Base-by-base conservation (phyloP, 2,113 vertebrate species). In the Epinephelus fuscoguttatus region DNA sequence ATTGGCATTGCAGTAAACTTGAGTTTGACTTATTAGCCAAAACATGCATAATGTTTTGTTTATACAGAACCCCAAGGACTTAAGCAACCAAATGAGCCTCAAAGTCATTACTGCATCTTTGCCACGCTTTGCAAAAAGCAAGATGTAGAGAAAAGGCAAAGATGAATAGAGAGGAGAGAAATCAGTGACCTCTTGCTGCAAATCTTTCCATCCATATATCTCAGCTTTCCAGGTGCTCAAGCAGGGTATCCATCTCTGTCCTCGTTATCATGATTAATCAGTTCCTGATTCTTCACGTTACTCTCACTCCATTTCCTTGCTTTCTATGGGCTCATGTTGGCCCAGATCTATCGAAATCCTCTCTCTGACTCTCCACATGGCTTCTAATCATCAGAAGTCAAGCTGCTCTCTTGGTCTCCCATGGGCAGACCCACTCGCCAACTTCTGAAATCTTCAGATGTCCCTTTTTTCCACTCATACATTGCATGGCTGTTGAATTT, bases 161-260 rank as follows among this genome's bases (percentile, higher is more conserved):
- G 70, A 79, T 23, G 52, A 70, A 86, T 59, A 52, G 21, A 83
- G 53, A 67, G 0, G 5, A 56, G 23, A 70, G 55, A 61, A 49
- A 82, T 40, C 45, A 21, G 17, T 73, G 64, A 72, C 70, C 66
- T 69, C 74, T 74, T 64, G 50, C 52, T 57, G 21, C 18, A 78
- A 53, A 75, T 72, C 25, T 71, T 47, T 78, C 72, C 75, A 84
- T 89, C 82, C 84, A 89, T 89, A 85, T 66, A 52, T 89, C 86
- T 88, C 78, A 63, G 23, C 69, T 75, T 59, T 56, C 66, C 73
- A 75, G 67, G 60, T 78, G 71, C 79, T 72, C 53, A 74, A 73
- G 52, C 74, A 85, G 61, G 49, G 6, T 7, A 91, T 94, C 76
- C 50, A 83, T 93, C 91, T 90, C 72, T 88, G 84, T 90, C 86